These are phyloP conservation scores for Eupithecia exiguata DNA, from an alignment of 2,888 invertebrate genomes.

Conservation along the genomic window DNA sequence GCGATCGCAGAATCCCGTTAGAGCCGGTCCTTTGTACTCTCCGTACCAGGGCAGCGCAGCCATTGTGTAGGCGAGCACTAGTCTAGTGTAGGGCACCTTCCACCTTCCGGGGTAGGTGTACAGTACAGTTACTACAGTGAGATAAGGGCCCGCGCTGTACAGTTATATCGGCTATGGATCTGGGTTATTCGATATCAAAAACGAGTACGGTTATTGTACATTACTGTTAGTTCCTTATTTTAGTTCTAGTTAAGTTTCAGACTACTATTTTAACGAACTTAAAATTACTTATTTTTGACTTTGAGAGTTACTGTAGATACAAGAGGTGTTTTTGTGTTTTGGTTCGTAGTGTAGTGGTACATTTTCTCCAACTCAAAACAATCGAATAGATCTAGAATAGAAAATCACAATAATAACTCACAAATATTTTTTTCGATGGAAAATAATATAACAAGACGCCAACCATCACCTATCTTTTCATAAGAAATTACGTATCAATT, in stretches of 20 bases:
- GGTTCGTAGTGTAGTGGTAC: neutral
- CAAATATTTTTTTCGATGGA: neutral
- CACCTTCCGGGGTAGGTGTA: neutral
- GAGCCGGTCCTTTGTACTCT: neutral
- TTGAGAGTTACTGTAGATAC: neutral
- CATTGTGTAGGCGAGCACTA: neutral
- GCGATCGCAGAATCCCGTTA: neutral
- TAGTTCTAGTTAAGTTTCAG: neutral
- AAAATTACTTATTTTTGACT: too few relatives aligned
- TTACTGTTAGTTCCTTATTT: neutral
- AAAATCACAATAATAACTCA: neutral
- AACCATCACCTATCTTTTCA: neutral
- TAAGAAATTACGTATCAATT: neutral
- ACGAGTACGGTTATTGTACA: neutral
- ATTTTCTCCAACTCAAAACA: neutral
- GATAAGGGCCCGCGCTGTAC: neutral
- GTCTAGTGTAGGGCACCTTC: neutral
- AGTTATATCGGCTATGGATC: neutral
- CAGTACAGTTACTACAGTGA: constrained; percentile 1
- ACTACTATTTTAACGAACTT: neutral
- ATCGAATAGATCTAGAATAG: neutral
- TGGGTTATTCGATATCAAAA: constrained; percentile 5
- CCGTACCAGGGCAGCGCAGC: neutral
- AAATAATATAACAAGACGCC: neutral
- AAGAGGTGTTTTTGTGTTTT: neutral